A percentile compares a stretch with the other conserved stretches of the same genome.
Conservation (phyloP, 2,888 invertebrate genomes). For the Alviniconcha strummeri region DNA sequence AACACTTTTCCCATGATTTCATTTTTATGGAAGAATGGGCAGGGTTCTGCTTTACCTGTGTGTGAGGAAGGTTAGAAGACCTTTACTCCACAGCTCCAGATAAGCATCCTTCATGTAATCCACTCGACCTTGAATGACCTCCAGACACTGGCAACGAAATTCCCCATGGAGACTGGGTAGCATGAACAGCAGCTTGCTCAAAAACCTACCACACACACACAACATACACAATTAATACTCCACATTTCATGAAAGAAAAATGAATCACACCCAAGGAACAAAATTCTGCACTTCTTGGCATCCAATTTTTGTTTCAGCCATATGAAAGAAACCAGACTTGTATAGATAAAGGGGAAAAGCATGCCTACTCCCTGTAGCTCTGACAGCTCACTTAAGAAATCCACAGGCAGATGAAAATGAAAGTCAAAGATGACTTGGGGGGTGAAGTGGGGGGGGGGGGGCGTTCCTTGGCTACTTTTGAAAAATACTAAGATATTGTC, state of each 20-base stretch:
- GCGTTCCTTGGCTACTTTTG: neutral
- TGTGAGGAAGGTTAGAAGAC: slow-evolving; percentile 62
- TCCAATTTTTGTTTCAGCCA: too few species aligned
- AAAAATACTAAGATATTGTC: too few species aligned
- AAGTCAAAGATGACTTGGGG: neutral
- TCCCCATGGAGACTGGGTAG: slow-evolving; percentile 71
- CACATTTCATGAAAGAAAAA: too few species aligned
- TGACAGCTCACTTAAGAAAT: too few species aligned
- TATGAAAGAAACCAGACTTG: neutral
- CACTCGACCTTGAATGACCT: slow-evolving; percentile 64
- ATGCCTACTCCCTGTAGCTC: too few species aligned
- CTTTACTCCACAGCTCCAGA: slow-evolving; percentile 68
- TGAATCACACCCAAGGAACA: neutral
- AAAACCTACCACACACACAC: slow-evolving; percentile 53
- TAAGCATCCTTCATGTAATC: slow-evolving; percentile 66
- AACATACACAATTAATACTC: neutral
- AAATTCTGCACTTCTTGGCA: neutral
- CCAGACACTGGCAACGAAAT: slow-evolving; percentile 66
- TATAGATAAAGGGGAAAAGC: too few species aligned
- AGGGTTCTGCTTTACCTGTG: slow-evolving; percentile 58
- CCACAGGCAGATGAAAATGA: neutral
- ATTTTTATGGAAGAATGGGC: too few species aligned
- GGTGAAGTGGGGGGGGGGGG: neutral
- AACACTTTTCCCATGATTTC: too few species aligned
- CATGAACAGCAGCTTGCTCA: slow-evolving; percentile 69